Evolutionary conservation across 30 jellyfish, hydroid and myxozoan species (phyloP).

Genomic region (Phacellophora camtschatica): DNA sequence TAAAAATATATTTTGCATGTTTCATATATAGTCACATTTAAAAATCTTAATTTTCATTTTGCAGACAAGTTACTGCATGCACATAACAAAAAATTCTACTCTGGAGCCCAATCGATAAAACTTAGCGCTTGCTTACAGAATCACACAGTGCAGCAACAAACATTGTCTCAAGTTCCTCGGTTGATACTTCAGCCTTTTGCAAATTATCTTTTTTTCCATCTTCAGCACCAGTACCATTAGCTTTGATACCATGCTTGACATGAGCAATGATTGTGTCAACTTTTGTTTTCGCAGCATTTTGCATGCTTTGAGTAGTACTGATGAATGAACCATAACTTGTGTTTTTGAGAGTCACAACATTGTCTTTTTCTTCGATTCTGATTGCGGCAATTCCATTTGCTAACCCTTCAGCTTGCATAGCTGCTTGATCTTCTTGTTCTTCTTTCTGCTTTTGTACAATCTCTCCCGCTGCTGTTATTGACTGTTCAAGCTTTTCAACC

Average conservation of each 20-base stretch:
- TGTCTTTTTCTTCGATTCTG: not conserved
- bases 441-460: too few relatives aligned
- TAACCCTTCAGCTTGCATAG: not conserved
- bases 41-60: too few relatives aligned
- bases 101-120: too few relatives aligned
- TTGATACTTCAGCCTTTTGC: not conserved
- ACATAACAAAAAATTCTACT: too few relatives aligned
- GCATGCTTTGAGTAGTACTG: constrained; percentile 58
- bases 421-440: constrained; percentile 7
- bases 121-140: constrained; percentile 42
- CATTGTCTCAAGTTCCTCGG: constrained; percentile 1
- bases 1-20: too few relatives aligned
- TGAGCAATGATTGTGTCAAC: constrained; percentile 62
- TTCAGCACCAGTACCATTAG: not conserved
- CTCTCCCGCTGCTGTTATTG: not conserved
- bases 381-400: too few relatives aligned
- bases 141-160: constrained; percentile 54
- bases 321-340: not conserved
- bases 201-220: not conserved
- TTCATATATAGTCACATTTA: too few relatives aligned
- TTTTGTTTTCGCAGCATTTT: constrained; percentile 58
- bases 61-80: too few relatives aligned
- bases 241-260: not conserved
- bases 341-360: not conserved
- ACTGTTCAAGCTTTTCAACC: not conserved